These are phyloP conservation scores for Planiliza haematocheilus DNA, from an alignment of 2,113 vertebrate species.

Conservation along the genomic window DNA sequence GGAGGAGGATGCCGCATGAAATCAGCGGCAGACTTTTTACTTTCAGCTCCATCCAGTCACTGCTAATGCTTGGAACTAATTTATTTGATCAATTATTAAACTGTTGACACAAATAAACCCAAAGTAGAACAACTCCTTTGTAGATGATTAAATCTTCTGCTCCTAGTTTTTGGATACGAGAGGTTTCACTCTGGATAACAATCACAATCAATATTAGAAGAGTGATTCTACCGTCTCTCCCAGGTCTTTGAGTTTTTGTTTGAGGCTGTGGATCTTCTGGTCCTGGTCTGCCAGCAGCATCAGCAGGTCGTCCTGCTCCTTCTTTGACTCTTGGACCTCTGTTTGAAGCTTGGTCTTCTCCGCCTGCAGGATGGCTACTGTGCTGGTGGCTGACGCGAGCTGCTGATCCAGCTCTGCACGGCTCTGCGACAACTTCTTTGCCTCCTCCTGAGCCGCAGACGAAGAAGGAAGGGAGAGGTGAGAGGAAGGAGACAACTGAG, in stretches of 20 bases:
- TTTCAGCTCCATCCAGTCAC: no score
- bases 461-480: conserved; percentile 2
- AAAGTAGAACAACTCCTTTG: no score
- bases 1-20: no score
- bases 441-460: conserved; percentile 81
- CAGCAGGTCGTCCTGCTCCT: conserved; percentile 97
- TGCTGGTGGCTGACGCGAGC: conserved; percentile 90
- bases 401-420: conserved; percentile 86
- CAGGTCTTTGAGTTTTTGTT: conserved; percentile 89
- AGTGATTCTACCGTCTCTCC: conserved; percentile 87
- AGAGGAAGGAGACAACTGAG: neutral
- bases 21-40: no score
- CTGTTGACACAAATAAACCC: no score
- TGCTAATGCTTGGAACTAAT: no score
- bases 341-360: conserved; percentile 89
- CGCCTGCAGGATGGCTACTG: conserved; percentile 90
- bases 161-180: no score
- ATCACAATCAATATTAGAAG: no score
- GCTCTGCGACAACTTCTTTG: conserved; percentile 82
- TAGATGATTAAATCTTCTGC: no score
- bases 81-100: no score
- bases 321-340: conserved; percentile 92
- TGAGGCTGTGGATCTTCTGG: conserved; percentile 91
- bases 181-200: no score
- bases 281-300: conserved; percentile 98